phyloP scores from a whole-genome alignment of 2,113 vertebrate genomes.

The Archocentrus centrarchus region DNA sequence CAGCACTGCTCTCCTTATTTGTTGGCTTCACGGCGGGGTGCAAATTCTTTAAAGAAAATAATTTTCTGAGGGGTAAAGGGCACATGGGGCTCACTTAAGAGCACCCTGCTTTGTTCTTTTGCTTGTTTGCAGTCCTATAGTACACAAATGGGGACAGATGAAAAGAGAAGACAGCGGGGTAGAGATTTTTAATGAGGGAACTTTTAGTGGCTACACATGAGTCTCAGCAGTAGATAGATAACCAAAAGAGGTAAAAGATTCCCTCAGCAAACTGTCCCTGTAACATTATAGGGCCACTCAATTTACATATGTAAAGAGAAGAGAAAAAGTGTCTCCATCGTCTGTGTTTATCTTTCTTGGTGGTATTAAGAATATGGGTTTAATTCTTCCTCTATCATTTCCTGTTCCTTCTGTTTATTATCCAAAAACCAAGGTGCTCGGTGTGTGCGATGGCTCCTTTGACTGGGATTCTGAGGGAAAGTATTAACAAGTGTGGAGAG shows the following conservation, averaged over 20 bases:
- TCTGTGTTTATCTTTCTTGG: constrained; percentile 57
- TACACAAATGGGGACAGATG: constrained; percentile 27
- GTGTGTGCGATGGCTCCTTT: constrained; percentile 60
- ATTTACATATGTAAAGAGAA: constrained; percentile 52
- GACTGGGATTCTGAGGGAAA: constrained; percentile 59
- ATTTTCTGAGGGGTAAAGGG: constrained; percentile 52
- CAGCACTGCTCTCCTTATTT: constrained; percentile 49
- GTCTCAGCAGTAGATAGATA: constrained; percentile 23
- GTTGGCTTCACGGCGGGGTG: constrained; percentile 40
- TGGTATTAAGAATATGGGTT: constrained; percentile 41
- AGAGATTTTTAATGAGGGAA: constrained; percentile 51
- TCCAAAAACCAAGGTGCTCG: constrained; percentile 57
- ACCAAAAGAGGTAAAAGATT: constrained; percentile 44
- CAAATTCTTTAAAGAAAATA: constrained; percentile 59
- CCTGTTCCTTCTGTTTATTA: constrained; percentile 59
- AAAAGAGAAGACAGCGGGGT: constrained; percentile 26
- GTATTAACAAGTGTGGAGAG: constrained; percentile 55
- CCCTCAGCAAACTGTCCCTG: constrained; percentile 10
- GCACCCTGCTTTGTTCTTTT: constrained; percentile 43
- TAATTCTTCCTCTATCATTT: constrained; percentile 60
- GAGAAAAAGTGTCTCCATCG: constrained; percentile 38
- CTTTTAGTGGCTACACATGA: constrained; percentile 29
- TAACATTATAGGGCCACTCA: constrained; percentile 22
- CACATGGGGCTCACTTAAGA: constrained; percentile 56
- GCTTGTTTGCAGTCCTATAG: constrained; percentile 48